Base-by-base conservation (phyloP, 2,113 vertebrate genomes). In the Campylomormyrus tamandua region DNA sequence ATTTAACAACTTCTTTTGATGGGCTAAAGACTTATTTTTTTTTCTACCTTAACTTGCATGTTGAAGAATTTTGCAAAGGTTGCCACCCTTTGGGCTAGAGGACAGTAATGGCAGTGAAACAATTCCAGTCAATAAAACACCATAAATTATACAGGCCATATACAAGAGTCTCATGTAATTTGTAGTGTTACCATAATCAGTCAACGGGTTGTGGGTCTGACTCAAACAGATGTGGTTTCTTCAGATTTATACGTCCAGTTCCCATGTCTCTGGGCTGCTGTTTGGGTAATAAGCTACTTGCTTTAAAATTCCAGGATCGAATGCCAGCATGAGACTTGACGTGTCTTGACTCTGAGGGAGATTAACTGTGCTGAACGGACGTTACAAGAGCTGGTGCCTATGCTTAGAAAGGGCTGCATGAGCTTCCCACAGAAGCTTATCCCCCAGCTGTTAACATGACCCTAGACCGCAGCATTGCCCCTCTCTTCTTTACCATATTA, bases 281-380 rank as follows among this genome's bases (percentile, higher is more conserved):
- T 13, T 86, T 1, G 11, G 5, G 24, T 48, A 86, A n/a, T 86
- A 86, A 86, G 46, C 74, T 86, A 11, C 45, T 50, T 31, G 83
- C 45, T 50, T 77, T 77, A 50, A 77, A 89, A 50, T 15, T 31
- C 45, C 45, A 31, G 15, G 66, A 15, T 70, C 49, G 35, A 80
- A 50, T 52, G 87, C 87, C 87, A 66, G 52, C 13, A 70, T 70
- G 39, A 11, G n/a, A 70, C n/a, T 89, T 89, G 19, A 74, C 77
- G 21, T 70, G 45, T 49, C 27, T 70, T 77, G 88, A 89, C 46
- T 46, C 58, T 58, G 31, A 49, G 27, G 46, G 27, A 45, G 62
- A 35, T 89, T 74, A 31, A 49, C 27, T 49, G 53, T 77, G 45
- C 62, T 80, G 62, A 27, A 50, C 9, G 11, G 9, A 49, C 45